Evolutionary conservation across 2,888 invertebrate genomes (phyloP).

Genomic region (Entomobrya multifasciata): DNA sequence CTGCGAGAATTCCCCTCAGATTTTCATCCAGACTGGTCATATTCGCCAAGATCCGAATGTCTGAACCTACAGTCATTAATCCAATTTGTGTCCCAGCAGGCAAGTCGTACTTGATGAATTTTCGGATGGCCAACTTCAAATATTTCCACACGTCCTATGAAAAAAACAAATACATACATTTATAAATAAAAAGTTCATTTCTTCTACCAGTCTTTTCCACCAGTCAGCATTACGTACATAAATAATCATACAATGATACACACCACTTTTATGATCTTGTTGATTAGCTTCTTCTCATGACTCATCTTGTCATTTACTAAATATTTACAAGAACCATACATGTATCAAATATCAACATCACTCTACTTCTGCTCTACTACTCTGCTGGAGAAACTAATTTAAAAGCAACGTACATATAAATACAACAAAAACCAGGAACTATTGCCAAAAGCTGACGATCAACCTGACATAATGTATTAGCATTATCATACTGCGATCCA

Average conservation of each 20-base stretch:
- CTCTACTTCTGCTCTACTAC: not conserved
- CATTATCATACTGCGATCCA: constrained; percentile 27
- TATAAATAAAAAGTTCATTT: constrained; percentile 2
- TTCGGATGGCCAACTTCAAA: constrained; percentile 84
- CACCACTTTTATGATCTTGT: constrained; percentile 47
- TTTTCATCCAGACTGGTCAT: constrained; percentile 76
- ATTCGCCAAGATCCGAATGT: constrained; percentile 79
- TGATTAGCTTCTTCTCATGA: constrained; percentile 34
- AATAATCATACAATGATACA: not conserved
- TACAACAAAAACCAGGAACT: constrained; percentile 5
- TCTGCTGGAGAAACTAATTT: not conserved
- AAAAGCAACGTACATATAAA: not conserved
- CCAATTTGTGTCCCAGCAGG: constrained; percentile 81
- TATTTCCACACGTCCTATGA: constrained; percentile 84
- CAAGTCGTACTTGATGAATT: constrained; percentile 84
- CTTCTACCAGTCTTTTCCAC: not conserved
- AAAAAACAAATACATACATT: constrained; percentile 3
- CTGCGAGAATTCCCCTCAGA: constrained; percentile 75
- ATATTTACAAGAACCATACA: too few species aligned
- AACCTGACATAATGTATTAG: constrained; percentile 28
- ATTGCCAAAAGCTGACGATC: constrained; percentile 46
- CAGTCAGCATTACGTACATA: not conserved
- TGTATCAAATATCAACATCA: too few species aligned
- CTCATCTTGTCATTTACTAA: constrained; percentile 42
- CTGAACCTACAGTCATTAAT: constrained; percentile 80